These are phyloP conservation scores for Drosophila subpulchrella DNA, from an alignment of 1,140 invertebrate species.

Conservation along the genomic window DNA sequence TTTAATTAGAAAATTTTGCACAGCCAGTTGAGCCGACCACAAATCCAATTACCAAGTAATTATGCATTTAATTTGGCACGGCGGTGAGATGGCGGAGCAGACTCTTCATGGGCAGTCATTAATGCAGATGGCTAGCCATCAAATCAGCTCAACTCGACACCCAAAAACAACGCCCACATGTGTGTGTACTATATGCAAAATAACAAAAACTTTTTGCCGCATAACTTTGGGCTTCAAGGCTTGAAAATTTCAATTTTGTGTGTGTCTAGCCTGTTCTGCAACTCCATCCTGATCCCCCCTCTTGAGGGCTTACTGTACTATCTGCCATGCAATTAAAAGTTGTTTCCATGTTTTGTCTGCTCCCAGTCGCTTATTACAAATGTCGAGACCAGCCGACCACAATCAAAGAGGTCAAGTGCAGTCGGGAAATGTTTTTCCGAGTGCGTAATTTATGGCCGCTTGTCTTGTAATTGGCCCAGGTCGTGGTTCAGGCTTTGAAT, in stretches of 20 bases:
- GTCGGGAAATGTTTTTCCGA: conserved; percentile 37
- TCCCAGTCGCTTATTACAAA: conserved; percentile 70
- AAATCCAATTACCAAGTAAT: conserved; percentile 82
- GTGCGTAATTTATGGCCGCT: conserved; percentile 51
- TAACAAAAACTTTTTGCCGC: conserved; percentile 52
- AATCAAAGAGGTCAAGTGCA: conserved; percentile 71
- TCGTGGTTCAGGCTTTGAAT: conserved; percentile 34
- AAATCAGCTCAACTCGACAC: conserved; percentile 52
- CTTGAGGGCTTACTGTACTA: conserved; percentile 17
- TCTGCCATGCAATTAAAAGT: conserved; percentile 73
- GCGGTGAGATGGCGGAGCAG: conserved; percentile 11
- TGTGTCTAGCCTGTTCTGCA: conserved; percentile 33
- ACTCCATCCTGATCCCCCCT: not conserved
- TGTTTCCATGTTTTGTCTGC: conserved; percentile 62
- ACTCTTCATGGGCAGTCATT: conserved; percentile 44
- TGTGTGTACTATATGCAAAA: conserved; percentile 29
- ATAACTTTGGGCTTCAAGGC: conserved; percentile 45
- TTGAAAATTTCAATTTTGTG: conserved; percentile 65
- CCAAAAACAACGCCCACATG: conserved; percentile 22
- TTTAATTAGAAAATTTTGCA: conserved; percentile 79
- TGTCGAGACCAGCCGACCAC: conserved; percentile 66
- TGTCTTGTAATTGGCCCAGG: conserved; percentile 58
- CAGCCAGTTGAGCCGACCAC: conserved; percentile 74
- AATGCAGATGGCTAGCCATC: conserved; percentile 49
- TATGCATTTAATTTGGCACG: conserved; percentile 79